Conservation (phyloP, 2,113 vertebrate genomes). For the Megalops atlanticus region DNA sequence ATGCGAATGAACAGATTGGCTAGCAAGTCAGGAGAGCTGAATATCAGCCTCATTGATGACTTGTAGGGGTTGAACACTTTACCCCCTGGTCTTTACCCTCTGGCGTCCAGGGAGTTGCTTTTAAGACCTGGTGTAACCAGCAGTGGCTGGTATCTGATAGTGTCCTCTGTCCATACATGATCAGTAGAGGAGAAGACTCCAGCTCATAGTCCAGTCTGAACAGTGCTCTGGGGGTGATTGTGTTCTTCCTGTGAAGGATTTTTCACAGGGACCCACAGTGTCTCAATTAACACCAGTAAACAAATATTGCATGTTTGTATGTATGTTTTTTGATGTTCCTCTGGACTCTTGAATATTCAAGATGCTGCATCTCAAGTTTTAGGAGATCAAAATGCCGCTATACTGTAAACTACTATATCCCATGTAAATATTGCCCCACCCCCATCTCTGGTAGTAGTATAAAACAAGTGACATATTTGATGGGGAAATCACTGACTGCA, state of each 20-base stretch:
- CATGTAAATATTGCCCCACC: conserved; percentile 22
- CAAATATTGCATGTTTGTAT: conserved; percentile 8
- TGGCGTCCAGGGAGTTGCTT: neutral
- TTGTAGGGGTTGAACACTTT: too few relatives aligned
- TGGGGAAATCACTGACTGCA: conserved; percentile 1
- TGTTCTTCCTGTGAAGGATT: neutral
- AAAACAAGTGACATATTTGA: conserved; percentile 7
- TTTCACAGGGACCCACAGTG: neutral
- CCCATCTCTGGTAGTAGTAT: conserved; percentile 6
- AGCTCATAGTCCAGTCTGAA: neutral
- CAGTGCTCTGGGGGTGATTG: neutral
- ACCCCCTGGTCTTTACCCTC: neutral
- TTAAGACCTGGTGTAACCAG: neutral
- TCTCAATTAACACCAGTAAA: neutral
- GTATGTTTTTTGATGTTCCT: conserved; percentile 19
- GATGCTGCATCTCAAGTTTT: conserved; percentile 30
- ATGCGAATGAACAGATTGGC: neutral
- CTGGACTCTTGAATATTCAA: conserved; percentile 24
- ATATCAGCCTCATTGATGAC: neutral
- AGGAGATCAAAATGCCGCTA: conserved; percentile 29
- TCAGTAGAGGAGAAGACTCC: neutral
- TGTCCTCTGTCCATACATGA: neutral
- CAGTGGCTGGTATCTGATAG: neutral
- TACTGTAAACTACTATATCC: conserved; percentile 26
- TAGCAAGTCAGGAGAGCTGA: neutral